These are phyloP conservation scores for Neuroterus valhalla DNA, from an alignment of 1,140 invertebrate genomes.

Conservation along the genomic window DNA sequence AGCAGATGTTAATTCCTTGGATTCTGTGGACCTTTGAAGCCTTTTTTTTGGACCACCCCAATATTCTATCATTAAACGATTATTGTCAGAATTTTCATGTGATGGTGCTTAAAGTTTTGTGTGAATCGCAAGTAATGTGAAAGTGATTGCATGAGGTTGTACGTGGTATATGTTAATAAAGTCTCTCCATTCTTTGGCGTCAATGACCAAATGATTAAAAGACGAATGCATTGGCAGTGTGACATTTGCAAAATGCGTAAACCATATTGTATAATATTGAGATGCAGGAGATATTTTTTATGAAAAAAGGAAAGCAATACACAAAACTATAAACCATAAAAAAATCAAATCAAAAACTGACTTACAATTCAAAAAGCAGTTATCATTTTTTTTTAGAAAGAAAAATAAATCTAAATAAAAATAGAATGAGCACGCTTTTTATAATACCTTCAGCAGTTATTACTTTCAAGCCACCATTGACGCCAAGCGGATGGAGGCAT, in stretches of 20 bases:
- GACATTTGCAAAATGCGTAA: neutral
- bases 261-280: neutral
- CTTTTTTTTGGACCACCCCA: too few species aligned
- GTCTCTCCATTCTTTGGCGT: constrained; percentile 29
- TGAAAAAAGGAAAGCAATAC: constrained; percentile 12
- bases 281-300: neutral
- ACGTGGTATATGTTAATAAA: constrained; percentile 13
- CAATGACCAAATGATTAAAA: constrained; percentile 12
- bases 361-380: neutral
- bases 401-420: constrained; percentile 16
- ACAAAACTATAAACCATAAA: constrained; percentile 24
- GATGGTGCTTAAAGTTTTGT: constrained; percentile 27
- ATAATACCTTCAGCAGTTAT: constrained; percentile 27
- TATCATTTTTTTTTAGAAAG: neutral
- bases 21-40: too few species aligned
- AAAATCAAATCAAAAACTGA: neutral
- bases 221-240: constrained; percentile 11
- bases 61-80: too few species aligned
- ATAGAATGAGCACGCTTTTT: constrained; percentile 12
- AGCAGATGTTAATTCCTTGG: too few species aligned
- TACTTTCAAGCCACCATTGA: constrained; percentile 8
- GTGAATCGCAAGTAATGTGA: constrained; percentile 19
- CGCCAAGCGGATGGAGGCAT: constrained; percentile 1
- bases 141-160: constrained; percentile 8
- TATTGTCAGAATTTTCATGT: constrained; percentile 15